These are phyloP conservation scores for Streptopelia turtur DNA, from an alignment of 2,797 vertebrate genomes.

Conservation along the genomic window DNA sequence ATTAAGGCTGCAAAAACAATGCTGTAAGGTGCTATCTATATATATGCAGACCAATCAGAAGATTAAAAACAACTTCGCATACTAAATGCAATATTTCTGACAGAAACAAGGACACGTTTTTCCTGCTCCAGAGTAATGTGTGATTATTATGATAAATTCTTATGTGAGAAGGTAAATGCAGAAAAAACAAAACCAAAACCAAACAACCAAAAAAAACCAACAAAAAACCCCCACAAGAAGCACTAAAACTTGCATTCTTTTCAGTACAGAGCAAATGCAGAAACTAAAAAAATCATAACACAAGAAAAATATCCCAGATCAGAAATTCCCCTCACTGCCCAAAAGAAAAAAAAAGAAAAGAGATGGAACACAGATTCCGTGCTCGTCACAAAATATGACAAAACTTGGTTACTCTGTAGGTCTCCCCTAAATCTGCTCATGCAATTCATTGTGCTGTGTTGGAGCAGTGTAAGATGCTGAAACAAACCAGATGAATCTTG, in stretches of 20 bases:
- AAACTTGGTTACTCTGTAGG: neutral
- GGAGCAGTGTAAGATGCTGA: neutral
- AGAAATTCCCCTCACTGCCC: neutral
- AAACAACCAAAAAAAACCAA: too few species aligned
- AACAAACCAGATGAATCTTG: neutral
- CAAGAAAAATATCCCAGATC: neutral
- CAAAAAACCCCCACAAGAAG: neutral
- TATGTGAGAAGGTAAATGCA: neutral
- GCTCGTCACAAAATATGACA: neutral
- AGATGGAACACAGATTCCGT: neutral
- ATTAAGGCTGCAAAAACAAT: slow-evolving; percentile 47
- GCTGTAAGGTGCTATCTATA: neutral
- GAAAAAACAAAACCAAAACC: neutral
- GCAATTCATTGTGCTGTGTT: neutral
- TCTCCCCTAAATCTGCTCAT: neutral
- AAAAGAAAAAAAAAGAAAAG: neutral
- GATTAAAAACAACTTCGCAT: slow-evolving; percentile 63
- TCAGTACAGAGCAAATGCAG: neutral
- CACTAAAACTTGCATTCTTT: neutral
- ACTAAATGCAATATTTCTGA: slow-evolving; percentile 29
- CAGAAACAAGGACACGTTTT: neutral
- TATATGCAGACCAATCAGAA: neutral
- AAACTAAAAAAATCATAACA: neutral
- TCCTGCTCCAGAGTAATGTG: neutral
- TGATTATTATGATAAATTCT: slow-evolving; percentile 11